Conservation (phyloP, 2,113 vertebrate species). For the Periophthalmus modestus region DNA sequence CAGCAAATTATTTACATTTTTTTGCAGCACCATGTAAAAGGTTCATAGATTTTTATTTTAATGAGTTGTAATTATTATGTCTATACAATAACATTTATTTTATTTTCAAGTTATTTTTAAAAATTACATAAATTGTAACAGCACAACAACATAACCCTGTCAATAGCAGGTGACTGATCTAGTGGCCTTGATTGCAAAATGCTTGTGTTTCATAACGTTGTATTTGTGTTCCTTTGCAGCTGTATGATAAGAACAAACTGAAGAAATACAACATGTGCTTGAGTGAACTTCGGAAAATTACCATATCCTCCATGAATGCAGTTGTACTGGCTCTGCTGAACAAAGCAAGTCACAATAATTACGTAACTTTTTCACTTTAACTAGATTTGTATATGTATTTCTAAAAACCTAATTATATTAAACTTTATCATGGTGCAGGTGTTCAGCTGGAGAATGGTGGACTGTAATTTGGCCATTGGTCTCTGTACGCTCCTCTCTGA, state of each 20-base stretch:
- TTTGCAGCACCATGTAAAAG: no score
- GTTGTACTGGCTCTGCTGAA: slow-evolving; percentile 82
- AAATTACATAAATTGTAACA: no score
- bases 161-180: neutral
- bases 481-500: slow-evolving; percentile 88
- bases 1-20: no score
- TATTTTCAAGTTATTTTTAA: no score
- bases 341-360: slow-evolving; percentile 80
- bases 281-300: slow-evolving; percentile 74
- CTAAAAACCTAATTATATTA: no score
- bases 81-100: no score
- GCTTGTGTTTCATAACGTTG: neutral
- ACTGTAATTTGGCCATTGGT: slow-evolving; percentile 86
- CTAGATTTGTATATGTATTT: no score
- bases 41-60: no score
- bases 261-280: slow-evolving; percentile 75
- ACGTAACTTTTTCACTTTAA: neutral
- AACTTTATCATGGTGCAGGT: slow-evolving; percentile 72
- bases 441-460: slow-evolving; percentile 89
- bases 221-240: slow-evolving; percentile 60
- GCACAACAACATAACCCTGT: no score
- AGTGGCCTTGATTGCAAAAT: neutral
- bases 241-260: slow-evolving; percentile 69
- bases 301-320: slow-evolving; percentile 64
- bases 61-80: no score